Evolutionary conservation across 1,140 invertebrate species (phyloP).

Genomic region (Drosophila tani): DNA sequence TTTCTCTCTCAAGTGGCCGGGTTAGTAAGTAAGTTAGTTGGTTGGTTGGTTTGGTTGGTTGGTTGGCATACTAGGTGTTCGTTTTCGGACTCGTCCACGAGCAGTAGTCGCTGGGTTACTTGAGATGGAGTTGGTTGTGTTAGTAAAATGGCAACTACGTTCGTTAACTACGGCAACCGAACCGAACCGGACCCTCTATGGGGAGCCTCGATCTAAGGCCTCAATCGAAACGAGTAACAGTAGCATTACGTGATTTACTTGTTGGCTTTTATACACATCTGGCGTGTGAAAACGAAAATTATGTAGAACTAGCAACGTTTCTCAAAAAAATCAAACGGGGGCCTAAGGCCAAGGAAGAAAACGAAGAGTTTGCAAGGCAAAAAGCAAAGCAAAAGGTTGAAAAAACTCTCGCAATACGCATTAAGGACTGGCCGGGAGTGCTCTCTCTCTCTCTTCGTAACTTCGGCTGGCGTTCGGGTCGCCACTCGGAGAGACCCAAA

Average conservation of each 20-base stretch:
- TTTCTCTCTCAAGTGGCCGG: constrained; percentile 47
- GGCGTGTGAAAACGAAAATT: constrained; percentile 36
- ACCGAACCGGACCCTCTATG: constrained; percentile 11
- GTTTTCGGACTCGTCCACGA: constrained; percentile 43
- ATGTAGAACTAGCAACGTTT: constrained; percentile 85
- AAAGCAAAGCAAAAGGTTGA: constrained; percentile 15
- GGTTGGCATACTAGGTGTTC: constrained; percentile 25
- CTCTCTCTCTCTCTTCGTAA: neutral
- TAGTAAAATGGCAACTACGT: constrained; percentile 56
- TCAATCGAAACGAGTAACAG: constrained; percentile 69
- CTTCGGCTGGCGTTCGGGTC: no score
- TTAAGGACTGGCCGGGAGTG: constrained; percentile 18
- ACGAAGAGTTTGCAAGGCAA: constrained; percentile 43
- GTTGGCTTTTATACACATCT: constrained; percentile 31
- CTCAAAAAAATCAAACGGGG: constrained; percentile 47
- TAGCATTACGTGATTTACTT: constrained; percentile 57
- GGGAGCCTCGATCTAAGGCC: constrained; percentile 17
- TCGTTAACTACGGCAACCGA: constrained; percentile 30
- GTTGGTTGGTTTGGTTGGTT: constrained; percentile 28
- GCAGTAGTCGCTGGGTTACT: constrained; percentile 46
- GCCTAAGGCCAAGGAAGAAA: constrained; percentile 41
- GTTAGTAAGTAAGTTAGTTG: constrained; percentile 24
- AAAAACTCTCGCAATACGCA: constrained; percentile 26
- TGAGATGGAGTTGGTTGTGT: constrained; percentile 37
- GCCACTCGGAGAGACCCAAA: no score